Evolutionary conservation across 2,113 vertebrate species (phyloP).

Genomic region (Cottus gobio): DNA sequence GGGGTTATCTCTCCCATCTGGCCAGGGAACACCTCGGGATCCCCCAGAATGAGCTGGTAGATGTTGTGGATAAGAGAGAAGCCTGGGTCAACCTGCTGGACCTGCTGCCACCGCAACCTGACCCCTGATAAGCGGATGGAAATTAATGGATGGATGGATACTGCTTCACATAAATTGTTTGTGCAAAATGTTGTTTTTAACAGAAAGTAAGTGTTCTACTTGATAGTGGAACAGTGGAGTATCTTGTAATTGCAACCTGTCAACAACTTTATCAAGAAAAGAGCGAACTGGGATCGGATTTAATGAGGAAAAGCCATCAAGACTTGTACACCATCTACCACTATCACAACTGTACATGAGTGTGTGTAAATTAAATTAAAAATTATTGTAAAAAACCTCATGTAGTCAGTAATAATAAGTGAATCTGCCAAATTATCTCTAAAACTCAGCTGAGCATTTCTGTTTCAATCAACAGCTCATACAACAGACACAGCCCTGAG

Average conservation of each 20-base stretch:
- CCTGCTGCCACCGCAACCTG: too few species aligned
- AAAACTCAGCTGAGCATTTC: conserved; percentile 50
- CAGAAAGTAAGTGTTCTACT: background rate
- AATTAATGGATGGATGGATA: too few species aligned
- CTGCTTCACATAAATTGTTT: background rate
- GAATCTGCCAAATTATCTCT: conserved; percentile 43
- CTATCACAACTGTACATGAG: conserved; percentile 13
- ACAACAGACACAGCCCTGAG: conserved; percentile 33
- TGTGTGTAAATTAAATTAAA: conserved; percentile 30
- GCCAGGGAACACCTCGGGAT: too few species aligned
- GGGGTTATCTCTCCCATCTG: too few species aligned
- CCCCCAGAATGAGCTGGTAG: too few species aligned
- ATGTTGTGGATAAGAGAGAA: too few species aligned
- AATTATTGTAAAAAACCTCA: too few species aligned
- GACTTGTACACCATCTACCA: background rate
- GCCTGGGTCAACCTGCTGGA: too few species aligned
- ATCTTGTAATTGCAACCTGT: conserved; percentile 16
- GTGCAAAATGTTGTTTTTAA: background rate
- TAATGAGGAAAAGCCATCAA: conserved; percentile 27
- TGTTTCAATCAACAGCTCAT: conserved; percentile 50
- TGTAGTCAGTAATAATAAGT: conserved; percentile 51
- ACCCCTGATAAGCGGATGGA: too few species aligned
- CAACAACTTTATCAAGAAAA: conserved; percentile 20
- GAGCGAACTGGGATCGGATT: conserved; percentile 20
- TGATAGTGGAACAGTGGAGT: background rate